Conservation (phyloP, 2,113 vertebrate species). For the Tringa solitaria region DNA sequence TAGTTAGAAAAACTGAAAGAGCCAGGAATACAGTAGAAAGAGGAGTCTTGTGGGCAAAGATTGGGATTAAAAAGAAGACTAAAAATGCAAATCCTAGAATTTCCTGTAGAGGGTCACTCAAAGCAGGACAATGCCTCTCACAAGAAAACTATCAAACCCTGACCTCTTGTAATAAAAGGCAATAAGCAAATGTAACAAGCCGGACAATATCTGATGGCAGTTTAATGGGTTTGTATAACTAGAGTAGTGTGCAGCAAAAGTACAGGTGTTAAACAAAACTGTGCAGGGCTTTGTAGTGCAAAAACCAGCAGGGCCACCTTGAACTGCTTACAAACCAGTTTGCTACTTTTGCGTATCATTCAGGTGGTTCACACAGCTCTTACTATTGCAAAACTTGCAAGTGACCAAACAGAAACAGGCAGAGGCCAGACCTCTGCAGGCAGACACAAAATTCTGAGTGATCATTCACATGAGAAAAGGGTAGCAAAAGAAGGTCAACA, state of each 20-base stretch:
- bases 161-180: neutral
- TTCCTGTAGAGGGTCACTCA: neutral
- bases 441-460: neutral
- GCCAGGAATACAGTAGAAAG: neutral
- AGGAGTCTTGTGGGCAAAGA: neutral
- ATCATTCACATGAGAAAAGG: fast-evolving
- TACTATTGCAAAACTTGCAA: neutral
- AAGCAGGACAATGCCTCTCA: neutral
- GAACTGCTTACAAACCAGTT: neutral
- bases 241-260: neutral
- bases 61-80: neutral
- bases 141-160: neutral
- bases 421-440: neutral
- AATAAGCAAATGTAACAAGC: neutral
- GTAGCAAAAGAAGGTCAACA: neutral
- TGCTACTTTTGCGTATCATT: neutral
- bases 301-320: neutral
- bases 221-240: neutral
- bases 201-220: neutral
- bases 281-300: neutral
- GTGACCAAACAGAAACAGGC: neutral
- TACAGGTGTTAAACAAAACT: neutral
- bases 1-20: neutral
- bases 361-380: neutral
- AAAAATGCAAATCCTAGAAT: neutral